Evolutionary conservation across 1,140 invertebrate species (phyloP).

Genomic region (Neotoxoptera formosana): DNA sequence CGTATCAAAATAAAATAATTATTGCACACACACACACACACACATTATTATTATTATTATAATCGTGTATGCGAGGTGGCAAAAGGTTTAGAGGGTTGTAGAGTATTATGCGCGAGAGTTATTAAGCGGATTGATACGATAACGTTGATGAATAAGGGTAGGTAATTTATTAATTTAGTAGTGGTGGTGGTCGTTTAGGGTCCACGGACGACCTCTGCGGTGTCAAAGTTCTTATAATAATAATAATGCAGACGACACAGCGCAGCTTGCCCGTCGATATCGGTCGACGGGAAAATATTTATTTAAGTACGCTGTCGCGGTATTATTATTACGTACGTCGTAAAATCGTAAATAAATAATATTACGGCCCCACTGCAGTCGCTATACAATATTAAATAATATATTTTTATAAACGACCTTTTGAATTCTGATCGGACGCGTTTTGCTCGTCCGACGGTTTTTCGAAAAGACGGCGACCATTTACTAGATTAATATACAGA

Average conservation of each 20-base stretch:
- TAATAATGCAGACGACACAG: background rate
- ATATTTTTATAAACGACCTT: background rate
- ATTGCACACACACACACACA: background rate
- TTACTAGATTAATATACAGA: background rate
- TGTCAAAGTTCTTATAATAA: background rate
- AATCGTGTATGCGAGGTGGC: background rate
- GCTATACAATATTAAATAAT: background rate
- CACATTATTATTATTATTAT: background rate
- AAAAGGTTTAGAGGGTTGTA: background rate
- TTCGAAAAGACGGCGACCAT: background rate
- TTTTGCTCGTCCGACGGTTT: background rate
- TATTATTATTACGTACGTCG: too few species aligned
- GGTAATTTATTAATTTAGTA: conserved; percentile 8
- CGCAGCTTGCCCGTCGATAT: background rate
- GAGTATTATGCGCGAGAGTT: background rate
- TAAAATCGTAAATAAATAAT: background rate
- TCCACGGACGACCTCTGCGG: background rate
- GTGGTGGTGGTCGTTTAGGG: background rate
- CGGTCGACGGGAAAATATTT: background rate
- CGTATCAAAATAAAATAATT: background rate
- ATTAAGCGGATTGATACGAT: background rate
- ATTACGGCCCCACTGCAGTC: background rate
- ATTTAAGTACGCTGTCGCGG: background rate
- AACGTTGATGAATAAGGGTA: background rate
- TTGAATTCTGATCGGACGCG: background rate